These are phyloP conservation scores for Agelas oroides DNA, from an alignment of 37 sponge, comb jelly and placozoan species.

Conservation along the genomic window DNA sequence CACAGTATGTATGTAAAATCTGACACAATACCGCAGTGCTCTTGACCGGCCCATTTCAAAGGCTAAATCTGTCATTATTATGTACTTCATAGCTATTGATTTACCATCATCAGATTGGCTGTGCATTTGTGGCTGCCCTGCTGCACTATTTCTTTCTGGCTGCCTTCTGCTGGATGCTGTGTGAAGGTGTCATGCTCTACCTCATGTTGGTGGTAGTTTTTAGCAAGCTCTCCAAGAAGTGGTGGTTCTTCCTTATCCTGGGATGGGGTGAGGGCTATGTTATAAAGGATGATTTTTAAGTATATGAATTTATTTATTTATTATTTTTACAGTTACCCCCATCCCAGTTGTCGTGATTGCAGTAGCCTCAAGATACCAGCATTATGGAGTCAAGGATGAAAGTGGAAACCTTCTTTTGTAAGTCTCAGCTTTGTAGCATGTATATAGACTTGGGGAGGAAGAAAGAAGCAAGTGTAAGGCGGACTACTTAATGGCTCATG, in stretches of 20 bases:
- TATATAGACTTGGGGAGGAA: no score
- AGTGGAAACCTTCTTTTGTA: no score
- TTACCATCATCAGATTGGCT: slow-evolving; percentile 33
- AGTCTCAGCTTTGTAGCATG: no score
- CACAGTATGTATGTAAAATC: no score
- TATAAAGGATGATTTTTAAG: no score
- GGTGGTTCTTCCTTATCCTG: slow-evolving; percentile 53
- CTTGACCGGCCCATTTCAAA: no score
- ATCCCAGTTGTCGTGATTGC: slow-evolving; percentile 40
- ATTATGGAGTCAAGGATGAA: slow-evolving; percentile 43
- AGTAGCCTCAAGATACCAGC: slow-evolving; percentile 19
- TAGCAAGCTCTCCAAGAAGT: slow-evolving; percentile 24
- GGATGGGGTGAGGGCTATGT: slow-evolving; percentile 58
- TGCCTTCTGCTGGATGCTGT: slow-evolving; percentile 51
- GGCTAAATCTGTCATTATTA: no score
- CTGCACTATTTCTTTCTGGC: slow-evolving; percentile 41
- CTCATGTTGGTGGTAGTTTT: slow-evolving; percentile 62
- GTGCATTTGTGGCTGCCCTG: slow-evolving; percentile 8
- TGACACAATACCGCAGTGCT: no score
- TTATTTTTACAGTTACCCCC: background rate
- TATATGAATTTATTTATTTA: no score
- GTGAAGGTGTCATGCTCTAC: slow-evolving; percentile 53
- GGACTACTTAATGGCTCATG: no score
- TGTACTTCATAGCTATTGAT: no score
- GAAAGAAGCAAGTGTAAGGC: no score